Evolutionary conservation across 2,797 vertebrate genomes (phyloP).

Genomic region (Ctenochaetus hawaiiensis): DNA sequence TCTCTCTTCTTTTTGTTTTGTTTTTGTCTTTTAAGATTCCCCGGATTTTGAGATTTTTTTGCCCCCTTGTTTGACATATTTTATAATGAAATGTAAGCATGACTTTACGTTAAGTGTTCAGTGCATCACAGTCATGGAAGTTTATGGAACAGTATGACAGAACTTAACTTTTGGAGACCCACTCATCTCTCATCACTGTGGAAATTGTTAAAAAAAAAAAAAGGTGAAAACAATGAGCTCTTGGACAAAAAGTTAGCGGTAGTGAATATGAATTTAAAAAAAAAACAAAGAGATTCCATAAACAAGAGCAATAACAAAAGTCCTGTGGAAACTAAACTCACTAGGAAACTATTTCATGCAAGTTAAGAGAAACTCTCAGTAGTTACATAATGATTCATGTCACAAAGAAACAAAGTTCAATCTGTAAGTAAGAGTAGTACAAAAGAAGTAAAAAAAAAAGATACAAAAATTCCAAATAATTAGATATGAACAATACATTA

Average conservation of each 20-base stretch:
- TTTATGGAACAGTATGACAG: not conserved
- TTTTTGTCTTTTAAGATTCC: not conserved
- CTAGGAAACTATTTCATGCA: too few species aligned
- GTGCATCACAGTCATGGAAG: too few species aligned
- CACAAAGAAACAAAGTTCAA: not conserved
- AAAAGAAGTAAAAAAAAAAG: too few species aligned
- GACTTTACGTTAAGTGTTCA: too few species aligned
- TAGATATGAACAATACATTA: not conserved
- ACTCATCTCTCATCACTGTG: too few species aligned
- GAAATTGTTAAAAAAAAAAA: too few species aligned
- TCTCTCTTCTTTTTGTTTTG: slow-evolving; percentile 20
- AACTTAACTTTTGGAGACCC: too few species aligned
- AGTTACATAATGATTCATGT: not conserved
- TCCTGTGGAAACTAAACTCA: not conserved
- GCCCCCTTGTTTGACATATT: not conserved
- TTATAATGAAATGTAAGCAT: too few species aligned
- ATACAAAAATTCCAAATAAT: not conserved
- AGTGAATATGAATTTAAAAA: not conserved
- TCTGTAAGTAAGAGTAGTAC: too few species aligned
- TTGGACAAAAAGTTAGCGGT: not conserved
- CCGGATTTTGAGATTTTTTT: not conserved
- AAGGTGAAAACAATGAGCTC: too few species aligned
- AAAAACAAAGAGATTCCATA: not conserved
- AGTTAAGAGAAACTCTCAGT: too few species aligned
- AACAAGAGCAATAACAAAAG: not conserved